Conservation (phyloP, 2,113 vertebrate genomes). For the Manacus vitellinus region DNA sequence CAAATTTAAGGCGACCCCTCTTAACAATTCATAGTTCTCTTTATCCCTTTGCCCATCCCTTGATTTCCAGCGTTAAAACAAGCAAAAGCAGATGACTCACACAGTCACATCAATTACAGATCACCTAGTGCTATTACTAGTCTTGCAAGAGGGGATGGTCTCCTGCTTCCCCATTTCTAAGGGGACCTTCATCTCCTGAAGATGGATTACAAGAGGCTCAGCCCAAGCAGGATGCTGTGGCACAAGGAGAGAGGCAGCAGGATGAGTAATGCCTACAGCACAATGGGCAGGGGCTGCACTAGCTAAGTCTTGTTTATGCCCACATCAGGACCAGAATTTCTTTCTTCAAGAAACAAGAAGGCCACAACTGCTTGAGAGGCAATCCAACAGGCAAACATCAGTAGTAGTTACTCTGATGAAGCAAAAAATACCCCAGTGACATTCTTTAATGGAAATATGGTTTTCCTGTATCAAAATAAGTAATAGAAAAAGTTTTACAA, state of each 20-base stretch:
- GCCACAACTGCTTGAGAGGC: not conserved
- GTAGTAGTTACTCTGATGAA: not conserved
- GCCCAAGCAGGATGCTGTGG: not conserved
- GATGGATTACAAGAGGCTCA: not conserved
- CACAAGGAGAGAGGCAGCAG: not conserved
- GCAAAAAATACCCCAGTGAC: not conserved
- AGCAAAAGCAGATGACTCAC: not conserved
- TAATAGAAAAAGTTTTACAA: not conserved
- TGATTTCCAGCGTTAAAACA: not conserved
- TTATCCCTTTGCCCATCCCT: not conserved
- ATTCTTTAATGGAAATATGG: not conserved
- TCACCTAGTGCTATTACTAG: not conserved
- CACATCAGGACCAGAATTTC: accelerated
- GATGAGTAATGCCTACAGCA: not conserved
- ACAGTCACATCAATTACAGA: not conserved
- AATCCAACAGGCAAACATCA: not conserved
- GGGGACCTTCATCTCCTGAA: accelerated
- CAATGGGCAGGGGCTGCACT: accelerated
- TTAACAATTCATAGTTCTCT: not conserved
- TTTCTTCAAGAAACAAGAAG: not conserved
- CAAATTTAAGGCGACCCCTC: conserved; percentile 36
- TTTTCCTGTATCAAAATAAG: not conserved
- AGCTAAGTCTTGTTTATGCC: not conserved
- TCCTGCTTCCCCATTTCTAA: not conserved
- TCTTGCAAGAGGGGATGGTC: not conserved